Percentiles rank a stretch among this genome's conserved stretches.
These are phyloP conservation scores for Volucella zonaria DNA, from an alignment of 2,888 invertebrate genomes.

Conservation along the genomic window DNA sequence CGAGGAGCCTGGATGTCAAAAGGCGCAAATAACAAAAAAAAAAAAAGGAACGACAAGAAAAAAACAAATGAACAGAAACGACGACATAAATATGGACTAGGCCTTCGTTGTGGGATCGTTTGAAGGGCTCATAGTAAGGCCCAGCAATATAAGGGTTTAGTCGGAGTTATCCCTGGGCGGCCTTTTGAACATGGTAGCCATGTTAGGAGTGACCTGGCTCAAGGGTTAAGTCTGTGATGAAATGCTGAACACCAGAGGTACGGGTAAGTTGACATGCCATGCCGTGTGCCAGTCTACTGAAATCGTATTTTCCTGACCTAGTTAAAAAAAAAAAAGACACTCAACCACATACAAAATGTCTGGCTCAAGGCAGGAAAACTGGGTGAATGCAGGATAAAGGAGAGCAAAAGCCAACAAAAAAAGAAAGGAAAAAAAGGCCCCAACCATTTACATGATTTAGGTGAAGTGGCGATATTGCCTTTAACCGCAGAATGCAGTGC, in stretches of 20 bases:
- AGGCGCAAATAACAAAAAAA: neutral
- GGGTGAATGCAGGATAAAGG: neutral
- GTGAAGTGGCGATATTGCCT: conserved; percentile 16
- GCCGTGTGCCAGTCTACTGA: conserved; percentile 15
- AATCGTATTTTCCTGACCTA: conserved; percentile 23
- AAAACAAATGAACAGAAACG: no score
- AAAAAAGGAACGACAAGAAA: no score
- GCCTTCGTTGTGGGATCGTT: neutral
- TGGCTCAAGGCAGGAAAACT: neutral
- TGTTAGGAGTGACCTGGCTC: neutral
- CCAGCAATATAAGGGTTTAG: neutral
- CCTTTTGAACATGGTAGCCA: neutral
- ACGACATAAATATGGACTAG: neutral
- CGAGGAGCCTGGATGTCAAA: conserved; percentile 1
- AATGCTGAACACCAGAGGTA: conserved; percentile 11
- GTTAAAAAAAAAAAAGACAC: conserved; percentile 9
- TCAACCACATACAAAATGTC: neutral
- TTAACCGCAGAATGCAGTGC: conserved; percentile 15
- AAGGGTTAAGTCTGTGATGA: conserved; percentile 13
- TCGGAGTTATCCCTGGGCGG: neutral
- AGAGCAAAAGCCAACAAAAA: neutral
- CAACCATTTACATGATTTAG: conserved; percentile 40
- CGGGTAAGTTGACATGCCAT: conserved; percentile 22
- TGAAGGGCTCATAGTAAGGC: neutral
- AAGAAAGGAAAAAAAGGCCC: no score